Base-by-base conservation (phyloP, 2,113 vertebrate genomes). In the Macquaria ambigua region DNA sequence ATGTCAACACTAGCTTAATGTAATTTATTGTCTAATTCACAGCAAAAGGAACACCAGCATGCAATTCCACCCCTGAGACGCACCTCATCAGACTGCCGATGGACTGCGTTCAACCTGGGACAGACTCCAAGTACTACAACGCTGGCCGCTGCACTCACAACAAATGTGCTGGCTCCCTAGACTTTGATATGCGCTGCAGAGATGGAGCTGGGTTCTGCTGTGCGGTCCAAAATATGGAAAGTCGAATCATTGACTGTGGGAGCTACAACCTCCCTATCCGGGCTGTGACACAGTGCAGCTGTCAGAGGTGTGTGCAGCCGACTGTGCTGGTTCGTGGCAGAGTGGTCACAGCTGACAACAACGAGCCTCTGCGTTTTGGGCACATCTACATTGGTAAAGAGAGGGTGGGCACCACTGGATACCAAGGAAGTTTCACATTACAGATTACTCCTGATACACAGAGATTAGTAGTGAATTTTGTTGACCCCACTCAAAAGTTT, bases 351-450 rank as follows among this genome's bases (percentile, higher is more conserved):
- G 96, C 96, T 0, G 98, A 99, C 90, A 96, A 96, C 0, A 83
- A 94, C 0, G 97, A 99, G 73, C 98, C 98, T 4, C 90, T 99
- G 83, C 96, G 97, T 70, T 99, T 99, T 18, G 98, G 97, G 12
- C 94, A 96, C 82, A 97, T 99, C 89, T 97, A 97, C 74, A 94
- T 98, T 6, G 97, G 95, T 2, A 95, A 66, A 5, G 96, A 97
- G 74, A 94, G 96, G 48, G 93, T 96, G 0, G 98, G 98, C 2
- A 98, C 97, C 83, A 99, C 98, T 0, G 97, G 97, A 52, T 98
- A 97, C 95, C 96, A 97, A 87, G 98, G 98, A 6, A 96, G 97
- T 53, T 99, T 99, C 93, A 98, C 97, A 21, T 92, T 99, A 3
- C 96, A 98, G 86, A 96, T 98, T 63, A 94, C 96, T 0, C 94